Evolutionary conservation across 2,797 vertebrate genomes (phyloP).

Genomic region (Craterocephalus amniculus): DNA sequence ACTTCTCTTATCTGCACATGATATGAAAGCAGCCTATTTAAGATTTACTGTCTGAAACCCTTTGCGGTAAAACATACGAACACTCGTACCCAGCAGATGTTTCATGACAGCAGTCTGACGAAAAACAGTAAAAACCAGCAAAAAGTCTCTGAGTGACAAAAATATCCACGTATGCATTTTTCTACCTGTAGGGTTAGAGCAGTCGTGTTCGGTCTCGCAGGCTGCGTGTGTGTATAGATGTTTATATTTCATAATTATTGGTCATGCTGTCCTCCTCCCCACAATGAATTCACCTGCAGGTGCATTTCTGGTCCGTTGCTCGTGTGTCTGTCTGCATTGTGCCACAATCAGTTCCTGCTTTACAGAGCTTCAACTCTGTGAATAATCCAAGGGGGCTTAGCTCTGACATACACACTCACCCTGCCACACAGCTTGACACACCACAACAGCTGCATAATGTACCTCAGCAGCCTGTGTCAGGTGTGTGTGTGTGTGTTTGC

Average conservation of each 20-base stretch:
- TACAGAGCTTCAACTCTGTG: slow-evolving; percentile 15
- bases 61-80: not conserved
- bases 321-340: slow-evolving; percentile 6
- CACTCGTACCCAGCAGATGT: slow-evolving; percentile 34
- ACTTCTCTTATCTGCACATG: slow-evolving; percentile 21
- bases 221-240: not conserved
- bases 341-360: not conserved
- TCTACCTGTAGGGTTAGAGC: slow-evolving; percentile 3
- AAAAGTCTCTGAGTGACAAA: slow-evolving; percentile 15
- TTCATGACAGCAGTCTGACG: slow-evolving; percentile 35
- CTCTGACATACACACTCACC: slow-evolving; percentile 29
- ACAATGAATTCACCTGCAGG: slow-evolving; percentile 7
- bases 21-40: slow-evolving; percentile 21
- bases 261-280: not conserved
- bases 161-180: slow-evolving; percentile 15
- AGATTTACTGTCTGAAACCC: slow-evolving; percentile 22
- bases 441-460: slow-evolving; percentile 25
- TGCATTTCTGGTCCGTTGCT: slow-evolving; percentile 10
- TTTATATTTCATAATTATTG: not conserved
- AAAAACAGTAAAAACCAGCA: slow-evolving; percentile 19
- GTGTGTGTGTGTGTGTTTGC: slow-evolving; percentile 42
- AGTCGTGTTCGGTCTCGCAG: slow-evolving; percentile 36
- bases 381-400: slow-evolving; percentile 14
- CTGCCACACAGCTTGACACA: slow-evolving; percentile 19
- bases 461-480: slow-evolving; percentile 22